A percentile compares a stretch with the other conserved stretches of the same genome.
phyloP scores from a whole-genome alignment of 2,113 vertebrate species.

The Sigmodon hispidus region DNA sequence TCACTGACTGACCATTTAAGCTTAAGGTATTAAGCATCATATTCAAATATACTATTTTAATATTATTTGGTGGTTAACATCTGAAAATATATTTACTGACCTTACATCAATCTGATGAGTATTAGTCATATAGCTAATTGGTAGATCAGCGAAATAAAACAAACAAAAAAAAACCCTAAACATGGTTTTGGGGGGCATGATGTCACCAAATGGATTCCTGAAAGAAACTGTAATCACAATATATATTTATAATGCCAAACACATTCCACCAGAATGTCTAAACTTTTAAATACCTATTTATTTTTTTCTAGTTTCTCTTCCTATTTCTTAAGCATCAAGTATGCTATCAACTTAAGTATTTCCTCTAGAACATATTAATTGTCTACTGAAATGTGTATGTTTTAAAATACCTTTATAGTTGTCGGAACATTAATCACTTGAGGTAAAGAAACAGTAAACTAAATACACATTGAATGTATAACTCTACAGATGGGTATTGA shows the following conservation, averaged over 20 bases:
- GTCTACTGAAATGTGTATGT: neutral
- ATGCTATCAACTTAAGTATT: neutral
- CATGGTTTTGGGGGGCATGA: neutral
- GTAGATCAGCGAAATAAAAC: neutral
- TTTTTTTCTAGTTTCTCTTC: neutral
- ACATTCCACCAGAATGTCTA: neutral
- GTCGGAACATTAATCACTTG: neutral
- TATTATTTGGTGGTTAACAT: slow-evolving; percentile 9
- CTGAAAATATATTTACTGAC: slow-evolving; percentile 42
- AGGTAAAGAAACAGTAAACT: neutral
- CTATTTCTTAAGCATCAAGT: neutral
- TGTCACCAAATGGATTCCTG: neutral
- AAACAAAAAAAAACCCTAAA: neutral
- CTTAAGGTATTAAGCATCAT: slow-evolving; percentile 65
- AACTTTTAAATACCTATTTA: neutral
- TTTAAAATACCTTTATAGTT: neutral
- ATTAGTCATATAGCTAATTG: neutral
- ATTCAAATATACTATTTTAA: slow-evolving; percentile 59
- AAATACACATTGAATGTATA: neutral
- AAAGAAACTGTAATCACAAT: neutral
- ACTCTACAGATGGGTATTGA: rapidly evolving
- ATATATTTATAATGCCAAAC: neutral
- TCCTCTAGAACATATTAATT: neutral
- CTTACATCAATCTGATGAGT: slow-evolving; percentile 41
- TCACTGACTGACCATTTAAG: slow-evolving; percentile 57